Base-by-base conservation (phyloP, 2,113 vertebrate species). In the Phyllostomus hastatus region DNA sequence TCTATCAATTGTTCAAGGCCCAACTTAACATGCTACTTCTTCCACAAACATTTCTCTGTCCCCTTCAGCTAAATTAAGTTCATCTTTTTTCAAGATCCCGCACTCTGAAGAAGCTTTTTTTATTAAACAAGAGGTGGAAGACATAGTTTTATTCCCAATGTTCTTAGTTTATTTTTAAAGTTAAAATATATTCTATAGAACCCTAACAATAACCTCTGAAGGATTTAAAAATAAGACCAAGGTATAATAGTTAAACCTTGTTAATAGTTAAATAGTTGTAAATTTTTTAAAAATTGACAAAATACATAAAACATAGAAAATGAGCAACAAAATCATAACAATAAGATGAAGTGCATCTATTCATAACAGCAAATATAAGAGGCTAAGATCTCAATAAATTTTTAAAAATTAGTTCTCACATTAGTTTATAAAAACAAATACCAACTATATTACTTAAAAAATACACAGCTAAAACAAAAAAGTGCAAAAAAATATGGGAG, bases 161-260 rank as follows among this genome's bases (percentile, higher is more conserved):
- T 69, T 78, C 38, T 69, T 64, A 72, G 75, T 88, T 95, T 92
- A 87, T 52, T 79, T 91, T 91, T 91, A 54, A 96, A 90, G 41
- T 61, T 87, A 66, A 43, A 90, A 41, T 84, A 72, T 38, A 72
- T 69, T 69, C 26, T 54, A 73, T 1, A n/a, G n/a, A 88, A 83
- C 2, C 22, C 78, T 61, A 84, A 90, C 7, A 46, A 16, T 64
- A 72, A 59, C 67, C 16, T 43, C 61, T 75, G 64, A 33, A 78
- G 82, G n/a, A 85, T 81, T 67, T 75, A 33, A 54, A 96, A 94
- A 43, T 43, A 88, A 94, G 33, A 69, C 35, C 50, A 66, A 67
- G 90, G 10, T 67, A 35, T 31, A 90, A 82, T 10, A 46, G 19
- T n/a, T 69, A 17, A 76, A 33, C 15, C 38, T 41, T 41, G 38